These are phyloP conservation scores for Sphinx pinastri DNA, from an alignment of 2,888 invertebrate genomes.

Conservation along the genomic window DNA sequence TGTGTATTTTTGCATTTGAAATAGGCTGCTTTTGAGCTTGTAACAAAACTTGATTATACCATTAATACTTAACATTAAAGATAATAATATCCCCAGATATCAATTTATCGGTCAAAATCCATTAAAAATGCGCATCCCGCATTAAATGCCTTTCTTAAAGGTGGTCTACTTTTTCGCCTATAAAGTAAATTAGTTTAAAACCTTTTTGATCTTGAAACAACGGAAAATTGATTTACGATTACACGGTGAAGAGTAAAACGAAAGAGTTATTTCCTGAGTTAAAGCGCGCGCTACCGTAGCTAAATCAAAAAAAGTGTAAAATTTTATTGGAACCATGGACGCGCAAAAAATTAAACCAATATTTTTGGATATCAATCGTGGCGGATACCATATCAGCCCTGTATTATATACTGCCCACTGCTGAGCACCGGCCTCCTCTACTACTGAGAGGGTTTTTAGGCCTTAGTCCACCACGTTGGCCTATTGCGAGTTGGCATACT, in stretches of 20 bases:
- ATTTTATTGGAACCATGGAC: neutral
- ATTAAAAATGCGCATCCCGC: conserved; percentile 9
- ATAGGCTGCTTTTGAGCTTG: too few relatives aligned
- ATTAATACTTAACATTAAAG: too few relatives aligned
- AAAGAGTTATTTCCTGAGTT: conserved; percentile 71
- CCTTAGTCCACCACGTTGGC: too few relatives aligned
- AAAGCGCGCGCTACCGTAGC: conserved; percentile 49
- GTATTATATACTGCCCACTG: too few relatives aligned
- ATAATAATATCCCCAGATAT: neutral
- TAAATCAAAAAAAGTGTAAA: conserved; percentile 33
- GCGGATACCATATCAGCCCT: too few relatives aligned
- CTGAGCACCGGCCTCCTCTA: too few relatives aligned
- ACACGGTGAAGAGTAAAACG: conserved; percentile 61
- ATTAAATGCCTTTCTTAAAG: conserved; percentile 36
- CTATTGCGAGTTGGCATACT: too few relatives aligned
- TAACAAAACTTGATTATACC: too few relatives aligned
- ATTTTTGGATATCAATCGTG: neutral
- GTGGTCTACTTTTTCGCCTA: conserved; percentile 48
- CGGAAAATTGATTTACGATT: conserved; percentile 65
- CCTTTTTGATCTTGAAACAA: conserved; percentile 53
- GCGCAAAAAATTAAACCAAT: conserved; percentile 18
- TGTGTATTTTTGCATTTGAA: too few relatives aligned
- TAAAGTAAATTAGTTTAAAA: conserved; percentile 43
- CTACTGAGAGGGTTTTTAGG: too few relatives aligned
- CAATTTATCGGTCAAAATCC: neutral